phyloP scores from a whole-genome alignment of 2,797 vertebrate species.

The Remorina albescens region DNA sequence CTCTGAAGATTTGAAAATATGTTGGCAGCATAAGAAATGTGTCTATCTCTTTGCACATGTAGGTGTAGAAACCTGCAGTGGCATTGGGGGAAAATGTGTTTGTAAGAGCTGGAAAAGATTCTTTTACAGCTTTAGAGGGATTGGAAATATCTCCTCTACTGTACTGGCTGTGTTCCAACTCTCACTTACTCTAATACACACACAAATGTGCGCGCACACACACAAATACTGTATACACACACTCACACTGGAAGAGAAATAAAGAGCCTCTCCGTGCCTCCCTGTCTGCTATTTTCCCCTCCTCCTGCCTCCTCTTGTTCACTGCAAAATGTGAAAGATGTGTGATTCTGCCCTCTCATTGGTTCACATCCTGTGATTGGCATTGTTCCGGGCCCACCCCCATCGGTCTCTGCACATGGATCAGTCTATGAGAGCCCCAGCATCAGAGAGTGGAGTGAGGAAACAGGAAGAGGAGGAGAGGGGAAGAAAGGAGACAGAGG shows the following conservation, averaged over 20 bases:
- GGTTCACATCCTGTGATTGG: conserved; percentile 58
- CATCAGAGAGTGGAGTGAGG: conserved; percentile 81
- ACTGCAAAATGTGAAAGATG: conserved; percentile 58
- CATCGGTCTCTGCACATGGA: conserved; percentile 73
- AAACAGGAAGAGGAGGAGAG: conserved; percentile 82
- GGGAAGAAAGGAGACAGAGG: conserved; percentile 79
- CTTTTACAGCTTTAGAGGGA: conserved; percentile 59
- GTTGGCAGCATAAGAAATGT: not conserved
- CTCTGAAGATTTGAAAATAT: not conserved
- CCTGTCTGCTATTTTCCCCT: conserved; percentile 66
- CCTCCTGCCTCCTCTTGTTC: conserved; percentile 57
- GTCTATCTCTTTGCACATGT: not conserved
- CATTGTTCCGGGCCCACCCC: conserved; percentile 56
- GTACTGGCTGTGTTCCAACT: conserved; percentile 80
- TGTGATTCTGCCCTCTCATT: conserved; percentile 61
- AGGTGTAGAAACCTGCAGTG: not conserved
- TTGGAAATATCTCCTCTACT: conserved; percentile 79
- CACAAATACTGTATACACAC: conserved; percentile 30
- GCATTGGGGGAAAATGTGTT: conserved; percentile 8
- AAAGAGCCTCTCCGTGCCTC: conserved; percentile 69
- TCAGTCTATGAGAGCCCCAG: conserved; percentile 72
- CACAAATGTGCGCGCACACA: conserved; percentile 51
- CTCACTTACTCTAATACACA: conserved; percentile 28
- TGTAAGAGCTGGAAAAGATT: conserved; percentile 10
- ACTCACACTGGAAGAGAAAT: conserved; percentile 64